These are phyloP conservation scores for Hymenopus coronatus DNA, from an alignment of 2,888 invertebrate species.

Conservation along the genomic window DNA sequence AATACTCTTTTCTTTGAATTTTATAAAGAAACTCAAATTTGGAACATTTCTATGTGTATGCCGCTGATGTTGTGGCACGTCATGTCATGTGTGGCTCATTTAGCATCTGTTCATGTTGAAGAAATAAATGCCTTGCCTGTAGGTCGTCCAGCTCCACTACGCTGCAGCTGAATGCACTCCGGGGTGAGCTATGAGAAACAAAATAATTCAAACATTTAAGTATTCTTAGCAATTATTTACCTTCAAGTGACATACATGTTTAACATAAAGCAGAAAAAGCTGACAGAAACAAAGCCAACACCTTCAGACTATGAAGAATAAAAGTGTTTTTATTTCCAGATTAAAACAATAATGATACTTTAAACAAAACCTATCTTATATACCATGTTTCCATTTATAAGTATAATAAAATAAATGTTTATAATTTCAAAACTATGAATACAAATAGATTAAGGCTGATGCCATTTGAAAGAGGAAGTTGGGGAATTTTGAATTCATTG, in stretches of 20 bases:
- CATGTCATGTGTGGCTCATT: constrained; percentile 48
- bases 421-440: too few relatives aligned
- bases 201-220: not conserved
- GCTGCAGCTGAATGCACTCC: constrained; percentile 48
- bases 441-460: too few relatives aligned
- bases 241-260: not conserved
- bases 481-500: too few relatives aligned
- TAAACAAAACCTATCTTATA: too few relatives aligned
- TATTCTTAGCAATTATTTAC: not conserved
- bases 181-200: constrained; percentile 44
- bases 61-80: constrained; percentile 48
- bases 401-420: too few relatives aligned
- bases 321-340: too few relatives aligned
- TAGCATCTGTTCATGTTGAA: constrained; percentile 47
- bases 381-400: too few relatives aligned
- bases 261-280: not conserved
- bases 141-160: constrained; percentile 47
- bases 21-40: not conserved
- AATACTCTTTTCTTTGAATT: not conserved
- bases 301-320: too few relatives aligned
- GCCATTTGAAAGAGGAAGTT: too few relatives aligned
- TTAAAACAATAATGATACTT: too few relatives aligned
- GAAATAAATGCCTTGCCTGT: constrained; percentile 49
- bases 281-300: too few relatives aligned
- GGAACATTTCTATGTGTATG: constrained; percentile 46